Percentiles rank a stretch among this genome's conserved stretches.
Evolutionary conservation across 2,113 vertebrate species (phyloP).

Genomic region (Ariopsis seemanni): DNA sequence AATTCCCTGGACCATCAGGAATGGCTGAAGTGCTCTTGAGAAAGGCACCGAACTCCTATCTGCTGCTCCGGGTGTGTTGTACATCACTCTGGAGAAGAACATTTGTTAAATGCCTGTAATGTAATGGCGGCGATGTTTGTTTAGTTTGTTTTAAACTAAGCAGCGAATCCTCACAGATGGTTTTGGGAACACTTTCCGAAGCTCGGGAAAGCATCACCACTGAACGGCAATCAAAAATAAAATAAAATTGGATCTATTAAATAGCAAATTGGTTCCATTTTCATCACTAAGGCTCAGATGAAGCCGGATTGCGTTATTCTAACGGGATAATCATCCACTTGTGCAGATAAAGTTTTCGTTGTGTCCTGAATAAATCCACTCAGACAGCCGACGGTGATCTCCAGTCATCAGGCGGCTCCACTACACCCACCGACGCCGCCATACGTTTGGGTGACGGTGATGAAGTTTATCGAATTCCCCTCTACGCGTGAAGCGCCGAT

Average conservation of each 20-base stretch:
- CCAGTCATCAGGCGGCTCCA: slow-evolving; percentile 14
- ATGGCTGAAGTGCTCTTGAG: no score
- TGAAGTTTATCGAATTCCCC: slow-evolving; percentile 65
- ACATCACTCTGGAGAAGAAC: no score
- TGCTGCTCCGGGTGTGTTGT: neutral
- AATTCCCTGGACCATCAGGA: no score
- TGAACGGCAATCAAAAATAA: neutral
- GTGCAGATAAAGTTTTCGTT: neutral
- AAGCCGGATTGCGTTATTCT: neutral
- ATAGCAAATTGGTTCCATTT: neutral
- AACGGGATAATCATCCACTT: neutral
- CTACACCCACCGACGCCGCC: slow-evolving; percentile 24
- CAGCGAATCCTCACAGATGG: no score
- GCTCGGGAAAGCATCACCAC: no score
- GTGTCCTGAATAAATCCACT: slow-evolving; percentile 12
- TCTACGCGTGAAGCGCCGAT: slow-evolving; percentile 66
- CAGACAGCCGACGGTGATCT: neutral
- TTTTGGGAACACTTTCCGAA: no score
- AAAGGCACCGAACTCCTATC: no score
- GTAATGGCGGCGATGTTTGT: no score
- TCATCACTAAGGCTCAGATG: neutral
- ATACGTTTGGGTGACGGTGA: slow-evolving; percentile 63
- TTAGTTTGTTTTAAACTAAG: no score
- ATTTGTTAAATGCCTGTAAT: no score
- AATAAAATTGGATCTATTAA: neutral